Percentiles rank a stretch among this genome's conserved stretches.
phyloP scores from a whole-genome alignment of 2,113 vertebrate species.

The Solea senegalensis region DNA sequence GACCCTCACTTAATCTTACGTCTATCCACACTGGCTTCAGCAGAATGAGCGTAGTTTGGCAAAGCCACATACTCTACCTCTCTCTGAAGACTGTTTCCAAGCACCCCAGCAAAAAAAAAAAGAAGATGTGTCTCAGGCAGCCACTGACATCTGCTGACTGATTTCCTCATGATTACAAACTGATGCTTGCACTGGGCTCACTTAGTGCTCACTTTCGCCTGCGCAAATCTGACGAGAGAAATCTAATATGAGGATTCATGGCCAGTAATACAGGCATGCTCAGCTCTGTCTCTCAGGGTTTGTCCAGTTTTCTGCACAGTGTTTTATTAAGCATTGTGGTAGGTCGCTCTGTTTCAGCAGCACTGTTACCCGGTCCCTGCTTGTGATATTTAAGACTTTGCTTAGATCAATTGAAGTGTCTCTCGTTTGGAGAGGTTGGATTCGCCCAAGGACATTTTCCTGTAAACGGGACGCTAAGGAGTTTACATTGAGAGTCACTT shows the following conservation, averaged over 20 bases:
- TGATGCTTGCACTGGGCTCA: conserved; percentile 64
- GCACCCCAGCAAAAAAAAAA: conserved; percentile 40
- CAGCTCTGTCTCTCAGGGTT: conserved; percentile 66
- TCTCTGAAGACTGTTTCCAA: conserved; percentile 21
- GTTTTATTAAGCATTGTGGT: conserved; percentile 77
- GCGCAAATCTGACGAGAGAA: conserved; percentile 59
- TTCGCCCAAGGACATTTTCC: conserved; percentile 80
- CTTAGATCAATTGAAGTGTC: conserved; percentile 70
- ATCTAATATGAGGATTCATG: conserved; percentile 64
- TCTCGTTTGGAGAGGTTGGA: conserved; percentile 69
- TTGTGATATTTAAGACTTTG: conserved; percentile 80
- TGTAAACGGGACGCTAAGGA: conserved; percentile 72
- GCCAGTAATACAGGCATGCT: conserved; percentile 59
- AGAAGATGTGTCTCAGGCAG: conserved; percentile 45
- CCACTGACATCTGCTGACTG: conserved; percentile 57
- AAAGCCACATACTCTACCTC: conserved; percentile 10
- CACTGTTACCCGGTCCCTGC: conserved; percentile 56
- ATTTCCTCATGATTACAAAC: conserved; percentile 72
- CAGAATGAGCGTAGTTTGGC: conserved; percentile 41
- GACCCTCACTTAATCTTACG: conserved; percentile 68
- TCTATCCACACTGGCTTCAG: conserved; percentile 42
- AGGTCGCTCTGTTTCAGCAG: conserved; percentile 63
- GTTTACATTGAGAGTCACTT: conserved; percentile 75
- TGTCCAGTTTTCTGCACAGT: conserved; percentile 60
- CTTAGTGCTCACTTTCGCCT: conserved; percentile 59